Evolutionary conservation across 1,140 invertebrate genomes (phyloP).

Genomic region (Rhizoglyphus robini): DNA sequence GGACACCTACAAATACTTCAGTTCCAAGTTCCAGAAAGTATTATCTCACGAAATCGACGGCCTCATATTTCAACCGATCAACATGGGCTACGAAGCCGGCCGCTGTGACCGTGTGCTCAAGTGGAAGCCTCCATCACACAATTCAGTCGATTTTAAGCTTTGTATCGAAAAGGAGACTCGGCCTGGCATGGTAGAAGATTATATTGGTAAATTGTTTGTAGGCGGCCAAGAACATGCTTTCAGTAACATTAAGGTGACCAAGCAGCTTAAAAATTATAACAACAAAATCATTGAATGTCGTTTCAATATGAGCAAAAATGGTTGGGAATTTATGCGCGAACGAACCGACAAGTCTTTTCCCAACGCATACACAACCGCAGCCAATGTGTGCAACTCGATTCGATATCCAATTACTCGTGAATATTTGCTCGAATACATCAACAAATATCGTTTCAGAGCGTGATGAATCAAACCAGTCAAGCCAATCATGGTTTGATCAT

Average conservation of each 20-base stretch:
- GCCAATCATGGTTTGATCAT: too few relatives aligned
- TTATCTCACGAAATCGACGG: conserved; percentile 92
- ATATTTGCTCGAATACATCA: conserved; percentile 55
- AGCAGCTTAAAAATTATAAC: conserved; percentile 59
- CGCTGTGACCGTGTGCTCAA: conserved; percentile 72
- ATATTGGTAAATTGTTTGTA: conserved; percentile 29
- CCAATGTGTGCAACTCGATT: conserved; percentile 44
- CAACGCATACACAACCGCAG: conserved; percentile 68
- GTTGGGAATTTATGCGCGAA: conserved; percentile 91
- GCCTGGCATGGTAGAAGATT: conserved; percentile 42
- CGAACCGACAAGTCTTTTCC: conserved; percentile 94
- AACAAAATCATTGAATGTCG: conserved; percentile 95
- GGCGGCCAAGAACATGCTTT: conserved; percentile 25
- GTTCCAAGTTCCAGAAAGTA: conserved; percentile 67
- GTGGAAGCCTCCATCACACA: conserved; percentile 88
- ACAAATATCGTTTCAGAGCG: conserved; percentile 9
- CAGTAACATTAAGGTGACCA: conserved; percentile 37
- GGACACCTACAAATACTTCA: conserved; percentile 52
- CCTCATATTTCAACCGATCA: conserved; percentile 86
- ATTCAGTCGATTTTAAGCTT: conserved; percentile 89
- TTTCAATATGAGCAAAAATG: conserved; percentile 41
- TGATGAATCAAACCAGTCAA: too few relatives aligned
- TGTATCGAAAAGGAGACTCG: conserved; percentile 58
- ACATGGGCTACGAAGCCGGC: conserved; percentile 50
- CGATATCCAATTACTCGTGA: conserved; percentile 64